Evolutionary conservation across 2,797 vertebrate genomes (phyloP).

Genomic region (Characodon lateralis): DNA sequence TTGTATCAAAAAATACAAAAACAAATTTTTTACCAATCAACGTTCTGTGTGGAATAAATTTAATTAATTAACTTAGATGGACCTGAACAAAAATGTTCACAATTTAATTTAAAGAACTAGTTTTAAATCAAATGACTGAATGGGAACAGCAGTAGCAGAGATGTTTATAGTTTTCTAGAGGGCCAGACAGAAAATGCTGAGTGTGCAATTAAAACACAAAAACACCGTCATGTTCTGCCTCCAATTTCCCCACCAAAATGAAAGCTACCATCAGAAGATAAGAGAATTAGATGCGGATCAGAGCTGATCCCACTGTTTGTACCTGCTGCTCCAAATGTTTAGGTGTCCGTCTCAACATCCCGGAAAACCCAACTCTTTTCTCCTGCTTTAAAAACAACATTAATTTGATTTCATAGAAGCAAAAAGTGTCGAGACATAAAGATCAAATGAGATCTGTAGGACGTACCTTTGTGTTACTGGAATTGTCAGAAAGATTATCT

Average conservation of each 20-base stretch:
- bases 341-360: constrained; percentile 55
- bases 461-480: constrained; percentile 47
- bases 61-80: neutral
- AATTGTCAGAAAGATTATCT: constrained; percentile 39
- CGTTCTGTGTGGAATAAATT: neutral
- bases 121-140: neutral
- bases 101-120: neutral
- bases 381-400: constrained; percentile 41
- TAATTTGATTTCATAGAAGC: neutral
- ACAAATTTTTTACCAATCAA: no score
- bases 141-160: neutral
- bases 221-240: neutral
- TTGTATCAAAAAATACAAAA: neutral
- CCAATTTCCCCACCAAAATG: neutral
- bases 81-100: neutral
- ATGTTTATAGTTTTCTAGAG: neutral
- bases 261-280: neutral
- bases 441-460: neutral
- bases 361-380: constrained; percentile 51
- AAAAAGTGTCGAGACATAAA: neutral
- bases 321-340: constrained; percentile 66
- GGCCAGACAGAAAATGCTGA: neutral
- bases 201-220: no score
- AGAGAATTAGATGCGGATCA: no score
- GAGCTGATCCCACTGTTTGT: neutral